phyloP scores from a whole-genome alignment of 2,888 invertebrate species.

The Agrilus biguttatus region DNA sequence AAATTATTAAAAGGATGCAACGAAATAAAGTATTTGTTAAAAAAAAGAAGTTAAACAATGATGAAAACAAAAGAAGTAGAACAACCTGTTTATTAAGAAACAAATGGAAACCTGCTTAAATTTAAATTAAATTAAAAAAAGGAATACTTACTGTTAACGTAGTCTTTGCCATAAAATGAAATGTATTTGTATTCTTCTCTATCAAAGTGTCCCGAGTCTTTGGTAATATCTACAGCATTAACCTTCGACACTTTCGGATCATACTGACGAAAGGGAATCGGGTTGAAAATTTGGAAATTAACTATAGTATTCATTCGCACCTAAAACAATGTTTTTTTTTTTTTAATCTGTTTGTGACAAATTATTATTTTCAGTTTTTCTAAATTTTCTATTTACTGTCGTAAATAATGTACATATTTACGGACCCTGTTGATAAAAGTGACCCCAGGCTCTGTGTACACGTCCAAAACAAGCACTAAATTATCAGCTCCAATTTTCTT shows the following conservation, averaged over 20 bases:
- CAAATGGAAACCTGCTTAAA: no score
- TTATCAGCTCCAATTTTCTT: conserved; percentile 59
- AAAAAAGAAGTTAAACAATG: background rate
- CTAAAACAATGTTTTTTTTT: conserved; percentile 29
- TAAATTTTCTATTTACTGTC: no score
- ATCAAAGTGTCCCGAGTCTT: conserved; percentile 69
- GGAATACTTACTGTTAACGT: conserved; percentile 42
- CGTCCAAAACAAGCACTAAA: conserved; percentile 52
- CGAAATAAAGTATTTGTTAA: background rate
- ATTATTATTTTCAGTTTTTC: background rate
- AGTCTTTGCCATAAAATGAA: conserved; percentile 76
- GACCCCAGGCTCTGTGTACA: conserved; percentile 53
- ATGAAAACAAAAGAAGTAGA: no score
- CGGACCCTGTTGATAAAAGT: conserved; percentile 82
- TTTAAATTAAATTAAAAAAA: no score
- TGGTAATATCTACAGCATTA: conserved; percentile 48
- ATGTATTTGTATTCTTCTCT: conserved; percentile 54
- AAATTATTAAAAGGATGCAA: conserved; percentile 17
- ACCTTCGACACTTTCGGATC: conserved; percentile 46
- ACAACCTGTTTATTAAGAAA: background rate
- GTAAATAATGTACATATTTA: conserved; percentile 1
- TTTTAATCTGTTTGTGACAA: background rate
- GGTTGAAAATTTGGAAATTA: conserved; percentile 78
- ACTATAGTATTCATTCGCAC: conserved; percentile 90
- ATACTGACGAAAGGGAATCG: conserved; percentile 83